phyloP scores from a whole-genome alignment of 2,888 invertebrate species.

The Pheosia tremula region DNA sequence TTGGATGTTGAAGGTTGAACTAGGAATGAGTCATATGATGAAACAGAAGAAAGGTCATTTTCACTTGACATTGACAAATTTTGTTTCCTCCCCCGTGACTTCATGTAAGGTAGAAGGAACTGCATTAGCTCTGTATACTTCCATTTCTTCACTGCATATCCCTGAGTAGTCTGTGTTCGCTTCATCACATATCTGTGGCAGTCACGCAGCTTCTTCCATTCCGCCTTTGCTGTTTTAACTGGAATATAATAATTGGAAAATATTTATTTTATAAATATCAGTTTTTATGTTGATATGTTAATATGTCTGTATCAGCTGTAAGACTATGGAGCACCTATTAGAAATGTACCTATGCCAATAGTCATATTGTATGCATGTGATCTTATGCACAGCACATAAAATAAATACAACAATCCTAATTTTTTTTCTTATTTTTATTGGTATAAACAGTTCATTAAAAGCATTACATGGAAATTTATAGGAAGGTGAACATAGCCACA shows the following conservation, averaged over 20 bases:
- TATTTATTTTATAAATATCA: too few relatives aligned
- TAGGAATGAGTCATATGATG: conserved; percentile 35
- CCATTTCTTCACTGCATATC: conserved; percentile 28
- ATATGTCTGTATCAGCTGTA: too few relatives aligned
- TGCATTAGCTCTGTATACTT: conserved; percentile 41
- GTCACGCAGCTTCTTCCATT: conserved; percentile 39
- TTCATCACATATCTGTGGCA: conserved; percentile 37
- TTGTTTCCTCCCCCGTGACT: conserved; percentile 29
- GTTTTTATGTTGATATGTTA: too few relatives aligned
- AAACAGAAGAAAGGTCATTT: conserved; percentile 29
- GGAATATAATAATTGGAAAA: background rate
- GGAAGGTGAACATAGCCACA: too few relatives aligned
- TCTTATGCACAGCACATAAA: too few relatives aligned
- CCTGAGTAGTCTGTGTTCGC: conserved; percentile 18
- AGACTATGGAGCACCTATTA: too few relatives aligned
- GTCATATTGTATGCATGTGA: too few relatives aligned
- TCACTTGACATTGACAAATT: conserved; percentile 25
- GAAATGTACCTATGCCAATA: too few relatives aligned
- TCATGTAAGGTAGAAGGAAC: conserved; percentile 39
- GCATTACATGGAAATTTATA: too few relatives aligned
- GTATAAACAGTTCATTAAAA: too few relatives aligned
- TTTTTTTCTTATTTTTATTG: too few relatives aligned
- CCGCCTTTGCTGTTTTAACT: conserved; percentile 36
- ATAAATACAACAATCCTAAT: too few relatives aligned
- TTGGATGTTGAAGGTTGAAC: conserved; percentile 38